Conservation (phyloP, 2,888 invertebrate genomes). For the Elaeidobius kamerunicus region DNA sequence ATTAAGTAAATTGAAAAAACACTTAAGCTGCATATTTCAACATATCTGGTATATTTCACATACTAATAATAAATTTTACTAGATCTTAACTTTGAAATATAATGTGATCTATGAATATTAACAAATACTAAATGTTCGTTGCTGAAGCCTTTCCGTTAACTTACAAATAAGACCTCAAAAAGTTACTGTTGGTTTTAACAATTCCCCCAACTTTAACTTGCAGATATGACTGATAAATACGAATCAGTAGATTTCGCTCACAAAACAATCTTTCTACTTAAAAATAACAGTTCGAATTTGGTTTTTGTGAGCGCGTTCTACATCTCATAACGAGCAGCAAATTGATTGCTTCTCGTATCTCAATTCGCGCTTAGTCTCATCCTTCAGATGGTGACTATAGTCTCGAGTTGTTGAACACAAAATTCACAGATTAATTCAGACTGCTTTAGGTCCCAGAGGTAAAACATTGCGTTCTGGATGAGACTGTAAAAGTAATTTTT, state of each 20-base stretch:
- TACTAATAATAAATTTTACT: no score
- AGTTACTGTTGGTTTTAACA: constrained; percentile 52
- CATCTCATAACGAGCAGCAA: constrained; percentile 17
- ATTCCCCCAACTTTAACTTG: constrained; percentile 47
- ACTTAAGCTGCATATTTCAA: background rate
- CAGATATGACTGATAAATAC: constrained; percentile 38
- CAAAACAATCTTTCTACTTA: background rate
- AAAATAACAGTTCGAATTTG: no score
- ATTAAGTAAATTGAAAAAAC: constrained; percentile 6
- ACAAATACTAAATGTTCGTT: constrained; percentile 35
- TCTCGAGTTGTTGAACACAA: constrained; percentile 50
- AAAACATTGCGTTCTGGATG: constrained; percentile 51
- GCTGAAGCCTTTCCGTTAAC: constrained; percentile 41
- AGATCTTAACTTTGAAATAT: background rate
- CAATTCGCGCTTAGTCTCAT: constrained; percentile 41
- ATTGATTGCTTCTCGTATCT: constrained; percentile 26
- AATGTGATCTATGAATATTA: no score
- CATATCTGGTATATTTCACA: no score
- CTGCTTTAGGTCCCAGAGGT: constrained; percentile 46
- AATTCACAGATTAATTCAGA: constrained; percentile 51
- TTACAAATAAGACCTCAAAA: constrained; percentile 51
- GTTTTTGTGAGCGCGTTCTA: background rate
- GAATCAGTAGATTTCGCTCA: constrained; percentile 3
- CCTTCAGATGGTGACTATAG: constrained; percentile 10
- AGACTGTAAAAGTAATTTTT: constrained; percentile 53